Conservation (phyloP, 2,888 invertebrate species). For the Sesia apiformis region DNA sequence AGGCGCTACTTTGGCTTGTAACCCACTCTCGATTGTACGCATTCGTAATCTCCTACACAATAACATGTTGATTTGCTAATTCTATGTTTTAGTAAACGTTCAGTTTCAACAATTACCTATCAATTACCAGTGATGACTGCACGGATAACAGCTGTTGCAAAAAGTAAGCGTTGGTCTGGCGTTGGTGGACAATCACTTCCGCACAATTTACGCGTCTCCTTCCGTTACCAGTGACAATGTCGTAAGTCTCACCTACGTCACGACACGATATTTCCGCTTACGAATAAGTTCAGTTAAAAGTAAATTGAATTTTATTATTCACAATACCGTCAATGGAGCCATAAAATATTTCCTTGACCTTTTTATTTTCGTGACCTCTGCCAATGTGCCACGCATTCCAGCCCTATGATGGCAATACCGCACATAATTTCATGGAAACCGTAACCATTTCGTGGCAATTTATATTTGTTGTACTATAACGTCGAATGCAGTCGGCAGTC, state of each 20-base stretch:
- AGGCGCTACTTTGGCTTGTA: too few species aligned
- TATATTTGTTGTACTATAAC: neutral
- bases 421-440: too few species aligned
- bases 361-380: neutral
- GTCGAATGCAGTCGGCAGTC: slow-evolving; percentile 43
- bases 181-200: slow-evolving; percentile 43
- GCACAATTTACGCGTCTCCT: slow-evolving; percentile 10
- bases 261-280: too few species aligned
- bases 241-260: neutral
- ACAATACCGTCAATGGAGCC: neutral
- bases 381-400: neutral
- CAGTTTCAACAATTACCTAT: neutral
- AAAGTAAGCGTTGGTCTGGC: neutral
- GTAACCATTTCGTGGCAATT: too few species aligned
- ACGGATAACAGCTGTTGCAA: neutral
- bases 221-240: neutral
- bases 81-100: too few species aligned
- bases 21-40: too few species aligned
- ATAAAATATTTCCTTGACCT: neutral
- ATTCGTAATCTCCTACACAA: too few species aligned
- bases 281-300: too few species aligned
- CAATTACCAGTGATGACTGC: neutral
- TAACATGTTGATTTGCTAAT: too few species aligned
- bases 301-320: too few species aligned
- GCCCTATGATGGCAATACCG: neutral